Base-by-base conservation (phyloP, 2,113 vertebrate species). In the Oostethus manadensis region DNA sequence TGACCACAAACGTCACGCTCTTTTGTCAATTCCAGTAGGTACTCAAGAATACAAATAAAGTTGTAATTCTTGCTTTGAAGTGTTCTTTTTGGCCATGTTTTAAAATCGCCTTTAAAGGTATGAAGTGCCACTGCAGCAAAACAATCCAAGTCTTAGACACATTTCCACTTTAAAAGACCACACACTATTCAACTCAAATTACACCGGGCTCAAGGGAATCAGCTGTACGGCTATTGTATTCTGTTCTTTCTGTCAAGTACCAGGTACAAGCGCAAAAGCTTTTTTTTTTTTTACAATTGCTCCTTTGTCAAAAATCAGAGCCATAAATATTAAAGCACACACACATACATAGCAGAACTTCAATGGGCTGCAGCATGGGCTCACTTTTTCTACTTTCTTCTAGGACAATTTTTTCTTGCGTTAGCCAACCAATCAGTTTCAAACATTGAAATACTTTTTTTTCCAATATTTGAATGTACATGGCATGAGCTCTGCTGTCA, bases 311-410 rank as follows among this genome's bases (percentile, higher is more conserved):
- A 33, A 45, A 35, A 58, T 64, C 23, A 62, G 26, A 59, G 9
- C 22, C 21, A 33, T 15, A 50, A 45, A 57, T 54, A 38, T 18
- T 38, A 62, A 45, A 50, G 38, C 44, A 59, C n/a, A 60, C 22
- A 33, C 11, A 56, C 26, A 68, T n/a, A n/a, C n/a, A 14, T 70
- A 26, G 22, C 48, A 58, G 43, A 57, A 62, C 61, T 68, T 70
- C 73, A 77, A 79, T 73, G 68, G 82, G 77, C 43, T 66, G 53
- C 48, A 44, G 72, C 51, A 58, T 84, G 74, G 64, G 66, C 57
- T 74, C 47, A 68, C 43, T 65, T 49, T 46, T 42, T 73, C 53
- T 45, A 29, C 38, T 70, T 42, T 47, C 56, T 63, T 59, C 56
- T 26, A 64, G 66, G 21, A 50, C 21, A 21, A 50, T 50, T 23